Percentiles rank a stretch among this genome's conserved stretches.
phyloP scores from a whole-genome alignment of 2,888 invertebrate species.

The Caenorhabditis imperialis region DNA sequence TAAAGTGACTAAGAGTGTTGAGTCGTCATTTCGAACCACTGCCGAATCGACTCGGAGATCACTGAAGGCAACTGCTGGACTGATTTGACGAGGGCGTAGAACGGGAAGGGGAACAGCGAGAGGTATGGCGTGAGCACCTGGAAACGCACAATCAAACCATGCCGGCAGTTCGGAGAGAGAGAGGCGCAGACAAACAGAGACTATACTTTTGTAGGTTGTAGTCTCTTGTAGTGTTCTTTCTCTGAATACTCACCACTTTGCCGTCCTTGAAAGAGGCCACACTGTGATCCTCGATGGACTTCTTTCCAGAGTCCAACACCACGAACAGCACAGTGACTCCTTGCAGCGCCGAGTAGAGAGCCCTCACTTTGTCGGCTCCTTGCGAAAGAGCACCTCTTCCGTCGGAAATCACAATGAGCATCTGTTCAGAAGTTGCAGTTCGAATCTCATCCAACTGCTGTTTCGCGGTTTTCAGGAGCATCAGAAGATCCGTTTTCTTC shows the following conservation, averaged over 20 bases:
- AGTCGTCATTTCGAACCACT: constrained; percentile 92
- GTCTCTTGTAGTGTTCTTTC: no score
- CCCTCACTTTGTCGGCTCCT: constrained; percentile 84
- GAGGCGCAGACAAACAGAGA: constrained; percentile 1
- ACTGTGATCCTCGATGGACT: constrained; percentile 91
- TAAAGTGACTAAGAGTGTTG: constrained; percentile 19
- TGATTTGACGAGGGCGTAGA: constrained; percentile 88
- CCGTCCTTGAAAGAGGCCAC: constrained; percentile 85
- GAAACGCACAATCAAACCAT: constrained; percentile 11
- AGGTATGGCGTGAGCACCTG: constrained; percentile 83
- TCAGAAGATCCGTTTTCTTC: constrained; percentile 86
- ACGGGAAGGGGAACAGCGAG: constrained; percentile 97
- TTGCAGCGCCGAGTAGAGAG: constrained; percentile 61
- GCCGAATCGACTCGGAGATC: constrained; percentile 93
- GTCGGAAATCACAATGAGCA: constrained; percentile 93
- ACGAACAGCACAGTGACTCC: constrained; percentile 95
- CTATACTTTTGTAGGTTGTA: no score
- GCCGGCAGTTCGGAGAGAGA: constrained; percentile 4
- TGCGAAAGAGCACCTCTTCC: constrained; percentile 91
- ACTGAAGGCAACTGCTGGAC: constrained; percentile 86
- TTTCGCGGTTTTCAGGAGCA: constrained; percentile 60
- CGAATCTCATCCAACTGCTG: constrained; percentile 50
- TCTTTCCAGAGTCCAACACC: constrained; percentile 93
- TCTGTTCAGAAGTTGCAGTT: constrained; percentile 82
- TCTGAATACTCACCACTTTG: constrained; percentile 48